Base-by-base conservation (phyloP, 2,113 vertebrate genomes). In the Paratilapia polleni region DNA sequence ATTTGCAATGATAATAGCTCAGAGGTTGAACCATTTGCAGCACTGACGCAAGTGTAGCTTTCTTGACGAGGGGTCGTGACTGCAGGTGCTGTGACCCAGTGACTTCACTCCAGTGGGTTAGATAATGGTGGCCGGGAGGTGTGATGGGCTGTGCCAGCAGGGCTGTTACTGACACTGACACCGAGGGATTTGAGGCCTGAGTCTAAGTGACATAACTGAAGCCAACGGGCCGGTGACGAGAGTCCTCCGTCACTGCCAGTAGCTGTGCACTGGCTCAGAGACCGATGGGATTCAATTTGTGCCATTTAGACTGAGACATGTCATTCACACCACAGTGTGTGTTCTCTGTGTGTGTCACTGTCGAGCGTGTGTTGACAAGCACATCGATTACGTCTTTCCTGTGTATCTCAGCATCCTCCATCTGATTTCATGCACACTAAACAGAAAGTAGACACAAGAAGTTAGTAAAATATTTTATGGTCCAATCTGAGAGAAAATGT, bases 21-120 rank as follows among this genome's bases (percentile, higher is more conserved):
- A 66, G 57, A 84, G 74, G 41, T 64, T 2, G 59, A 76, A 83
- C 78, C 56, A 47, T 82, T 79, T 70, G 62, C 54, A 78, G 77
- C 20, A 8, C 59, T 94, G 90, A 94, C 87, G 89, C 77, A 92
- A 87, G 81, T 68, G 68, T 22, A 63, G 78, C 56, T 90, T 91
- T 92, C 85, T 80, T 81, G 77, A 73, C 22, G 15, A 64, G 41
- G 73, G 86, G 84, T 87, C n/a, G 17, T 64, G 70, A 80, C 54
- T 68, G 88, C 77, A 41, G 63, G 57, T 81, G 89, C 76, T 47
- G 11, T 79, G 90, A 88, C 88, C 87, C 81, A 54, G 76, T 88
- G 84, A 89, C 89, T 89, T 64, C 61, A 56, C 86, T 78, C 62
- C 47, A 56, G 7, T 36, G 70, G 28, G 87, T 94, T 89, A 86